Evolutionary conservation across 2,113 vertebrate genomes (phyloP).

Genomic region (Picathartes gymnocephalus): DNA sequence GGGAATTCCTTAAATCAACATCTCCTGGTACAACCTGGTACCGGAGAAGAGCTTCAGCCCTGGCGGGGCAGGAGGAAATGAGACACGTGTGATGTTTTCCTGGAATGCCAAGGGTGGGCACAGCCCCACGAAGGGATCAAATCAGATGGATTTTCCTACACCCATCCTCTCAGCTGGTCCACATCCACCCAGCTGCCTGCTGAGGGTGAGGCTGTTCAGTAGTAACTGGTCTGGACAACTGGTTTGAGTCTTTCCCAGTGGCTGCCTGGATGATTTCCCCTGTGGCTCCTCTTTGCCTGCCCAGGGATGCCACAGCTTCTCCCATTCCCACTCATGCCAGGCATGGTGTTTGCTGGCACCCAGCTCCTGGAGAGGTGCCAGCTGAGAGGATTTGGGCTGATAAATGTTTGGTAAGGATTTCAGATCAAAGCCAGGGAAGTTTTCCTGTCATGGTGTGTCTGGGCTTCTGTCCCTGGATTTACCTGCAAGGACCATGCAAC

Average conservation of each 20-base stretch:
- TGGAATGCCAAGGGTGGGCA: neutral
- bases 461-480: neutral
- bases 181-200: neutral
- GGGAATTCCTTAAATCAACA: neutral
- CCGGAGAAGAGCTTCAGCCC: neutral
- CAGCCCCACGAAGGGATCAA: neutral
- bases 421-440: neutral
- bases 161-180: neutral
- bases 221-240: neutral
- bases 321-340: neutral
- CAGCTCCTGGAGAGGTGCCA: neutral
- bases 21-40: neutral
- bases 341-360: neutral
- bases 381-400: neutral
- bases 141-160: neutral
- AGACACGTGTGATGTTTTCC: neutral
- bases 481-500: neutral
- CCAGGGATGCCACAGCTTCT: neutral
- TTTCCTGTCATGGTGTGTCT: neutral
- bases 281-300: fast-evolving
- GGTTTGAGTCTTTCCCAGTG: neutral
- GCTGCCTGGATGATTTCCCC: neutral
- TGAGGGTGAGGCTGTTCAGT: neutral
- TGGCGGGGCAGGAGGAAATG: neutral
- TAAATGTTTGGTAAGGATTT: neutral